Base-by-base conservation (phyloP, 1,140 invertebrate species). In the Helicoverpa zea region DNA sequence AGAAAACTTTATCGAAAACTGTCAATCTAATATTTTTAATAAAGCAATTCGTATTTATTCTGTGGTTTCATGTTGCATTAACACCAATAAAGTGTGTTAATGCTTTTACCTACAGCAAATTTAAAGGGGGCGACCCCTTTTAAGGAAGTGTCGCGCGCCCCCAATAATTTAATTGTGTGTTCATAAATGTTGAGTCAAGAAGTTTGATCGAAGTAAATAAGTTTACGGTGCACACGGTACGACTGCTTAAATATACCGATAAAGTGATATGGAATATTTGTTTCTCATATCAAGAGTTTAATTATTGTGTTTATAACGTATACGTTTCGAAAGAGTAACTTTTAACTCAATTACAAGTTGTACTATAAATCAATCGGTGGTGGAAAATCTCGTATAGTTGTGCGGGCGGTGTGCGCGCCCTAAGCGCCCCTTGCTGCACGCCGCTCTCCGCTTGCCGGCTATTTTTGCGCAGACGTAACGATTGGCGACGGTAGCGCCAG, bases 341-440 rank as follows among this genome's bases (percentile, higher is more conserved):
- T 89, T 88, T 88, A 90, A 87, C 86, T 88, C 88, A 90, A 92
- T 94, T 93, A 92, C 87, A 93, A 93, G 91, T 94, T 94, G 87
- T 80, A 86, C 86, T 86, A 92, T 92, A 92, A 94, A 93, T 94
- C 89, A 91, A 89, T 86, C 88, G 84, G 82, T 72, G 82, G 83
- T 86, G 86, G 86, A 87, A 92, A 91, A 89, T 88, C 79, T 83
- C 82, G 80, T 68, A 70, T 79, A 61, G 56, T 75, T 61, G 66
- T n/a, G 61, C 61, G 47, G 49, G 61, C 61, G 47, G 75, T 54
- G 72, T 43, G 80, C 52, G 81, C 79, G 85, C 66, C 70, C 84
- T 81, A 82, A 81, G 63, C 61, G 16, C 43, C 79, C 76, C 35
- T 49, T 56, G 63, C 75, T 49, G 80, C 63, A 23, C 73, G 14